These are phyloP conservation scores for Lophura nycthemera DNA, from an alignment of 2,113 vertebrate species.

Conservation along the genomic window DNA sequence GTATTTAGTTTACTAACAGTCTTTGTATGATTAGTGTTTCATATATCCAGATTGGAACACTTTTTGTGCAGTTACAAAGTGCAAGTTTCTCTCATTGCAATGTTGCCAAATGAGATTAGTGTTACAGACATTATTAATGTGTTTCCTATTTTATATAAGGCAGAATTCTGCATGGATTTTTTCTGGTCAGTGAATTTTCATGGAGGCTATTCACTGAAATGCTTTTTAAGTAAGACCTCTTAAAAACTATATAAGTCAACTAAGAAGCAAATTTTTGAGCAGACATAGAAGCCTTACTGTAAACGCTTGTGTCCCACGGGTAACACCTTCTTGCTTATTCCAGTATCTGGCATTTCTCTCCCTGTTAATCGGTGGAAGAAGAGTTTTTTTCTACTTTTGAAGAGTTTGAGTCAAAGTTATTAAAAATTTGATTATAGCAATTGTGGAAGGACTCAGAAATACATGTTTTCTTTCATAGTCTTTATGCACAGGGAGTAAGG, in stretches of 20 bases:
- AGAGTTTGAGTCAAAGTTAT: not conserved
- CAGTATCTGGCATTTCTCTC: not conserved
- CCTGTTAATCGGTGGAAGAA: not conserved
- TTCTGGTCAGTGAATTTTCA: not conserved
- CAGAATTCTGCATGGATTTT: not conserved
- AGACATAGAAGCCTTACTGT: not conserved
- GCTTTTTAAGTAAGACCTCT: constrained; percentile 10
- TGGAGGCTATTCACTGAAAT: not conserved
- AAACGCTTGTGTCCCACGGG: not conserved
- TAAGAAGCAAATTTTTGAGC: not conserved
- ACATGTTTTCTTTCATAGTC: not conserved
- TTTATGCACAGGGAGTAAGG: not conserved
- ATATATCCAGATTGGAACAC: not conserved
- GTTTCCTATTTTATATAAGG: not conserved
- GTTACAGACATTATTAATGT: not conserved
- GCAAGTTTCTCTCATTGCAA: not conserved
- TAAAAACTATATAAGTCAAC: not conserved
- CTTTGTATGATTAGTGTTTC: not conserved
- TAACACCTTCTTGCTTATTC: not conserved
- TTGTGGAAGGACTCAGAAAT: not conserved
- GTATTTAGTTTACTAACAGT: not conserved
- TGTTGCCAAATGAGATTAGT: not conserved
- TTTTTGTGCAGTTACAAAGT: not conserved
- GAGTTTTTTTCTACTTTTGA: not conserved
- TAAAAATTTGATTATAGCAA: not conserved